A percentile compares a stretch with the other conserved stretches of the same genome.
These are phyloP conservation scores for Strongylocentrotus purpuratus DNA, from an alignment of 35 echinoderm and acorn worm species.

Conservation along the genomic window DNA sequence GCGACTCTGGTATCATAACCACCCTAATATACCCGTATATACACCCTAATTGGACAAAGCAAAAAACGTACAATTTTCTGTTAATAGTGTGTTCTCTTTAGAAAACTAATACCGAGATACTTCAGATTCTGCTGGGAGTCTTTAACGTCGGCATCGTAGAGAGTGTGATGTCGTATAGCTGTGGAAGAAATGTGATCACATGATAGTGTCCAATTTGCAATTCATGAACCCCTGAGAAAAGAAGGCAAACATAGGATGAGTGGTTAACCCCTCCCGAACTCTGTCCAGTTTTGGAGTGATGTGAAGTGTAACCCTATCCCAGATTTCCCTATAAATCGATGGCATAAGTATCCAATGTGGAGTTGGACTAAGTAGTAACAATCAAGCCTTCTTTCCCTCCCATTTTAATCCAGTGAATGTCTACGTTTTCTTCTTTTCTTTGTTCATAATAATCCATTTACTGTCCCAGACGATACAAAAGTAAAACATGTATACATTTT, in stretches of 20 bases:
- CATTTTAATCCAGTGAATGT: no score
- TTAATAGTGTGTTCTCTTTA: neutral
- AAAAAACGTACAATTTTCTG: neutral
- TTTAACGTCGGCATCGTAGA: neutral
- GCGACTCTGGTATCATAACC: neutral
- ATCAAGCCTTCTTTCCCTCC: no score
- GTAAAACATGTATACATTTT: no score
- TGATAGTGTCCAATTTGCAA: constrained; percentile 15
- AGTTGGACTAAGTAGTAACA: neutral
- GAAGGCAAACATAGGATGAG: neutral
- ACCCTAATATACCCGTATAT: no score
- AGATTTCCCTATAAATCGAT: constrained; percentile 22
- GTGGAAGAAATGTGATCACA: neutral
- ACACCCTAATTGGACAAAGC: neutral
- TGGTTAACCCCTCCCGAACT: neutral
- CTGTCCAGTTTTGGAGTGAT: constrained; percentile 1
- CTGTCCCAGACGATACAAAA: no score
- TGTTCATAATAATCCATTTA: no score
- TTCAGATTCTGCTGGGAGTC: neutral
- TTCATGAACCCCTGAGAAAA: neutral
- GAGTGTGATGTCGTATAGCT: neutral
- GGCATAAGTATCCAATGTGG: neutral
- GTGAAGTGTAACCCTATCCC: neutral
- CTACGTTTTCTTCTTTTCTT: no score
- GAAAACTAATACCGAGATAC: neutral